Evolutionary conservation across 2,888 invertebrate species (phyloP), one percentile per base, ranked within the genome.

Genomic region (Elegia similella): DNA sequence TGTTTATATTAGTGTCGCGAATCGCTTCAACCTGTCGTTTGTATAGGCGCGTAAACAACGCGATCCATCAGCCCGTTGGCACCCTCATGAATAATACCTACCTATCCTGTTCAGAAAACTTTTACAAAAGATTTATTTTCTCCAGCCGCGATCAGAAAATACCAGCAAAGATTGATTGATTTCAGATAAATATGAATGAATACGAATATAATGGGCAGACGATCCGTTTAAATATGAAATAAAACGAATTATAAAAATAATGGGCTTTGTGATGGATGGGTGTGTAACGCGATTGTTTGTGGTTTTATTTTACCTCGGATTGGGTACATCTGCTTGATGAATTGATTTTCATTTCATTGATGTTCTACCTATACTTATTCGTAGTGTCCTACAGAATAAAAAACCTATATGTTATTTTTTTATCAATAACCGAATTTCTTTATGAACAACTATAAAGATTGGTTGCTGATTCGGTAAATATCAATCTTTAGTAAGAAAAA

Each of bases 71-170:
- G 76, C 67, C 72, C 71, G 72, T 73, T 85, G 86, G 84, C 86
- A 82, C 74, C 73, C 82, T 87, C 84, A 86, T 90, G 88, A 88
- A 88, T 88, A 87, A 87, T 84, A 85, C 81, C 82, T 84, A 85
- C 81, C 82, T 81, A 83, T 86, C 78, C 80, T 76, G 76, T 76
- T 78, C 70, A 82, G 84, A 80, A 83, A 87, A 87, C 76, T 88
- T 87, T 80, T 78, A 87, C 84, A 88, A 88, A 88, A 87, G 84
- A 88, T 89, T 88, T 88, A 87, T 88, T 84, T 84, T 82, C 84
- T 78, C 75, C 73, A 73, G 71, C 70, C 76, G 71, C 76, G 76
- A 76, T 78, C 78, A 76, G 75, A 73, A 78, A 79, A 82, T 23
- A 79, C 76, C 75, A 80, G 82, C 82, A 81, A 84, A 86, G 88